These are phyloP conservation scores for Hipposideros armiger DNA, from an alignment of 2,113 vertebrate genomes.

Conservation along the genomic window DNA sequence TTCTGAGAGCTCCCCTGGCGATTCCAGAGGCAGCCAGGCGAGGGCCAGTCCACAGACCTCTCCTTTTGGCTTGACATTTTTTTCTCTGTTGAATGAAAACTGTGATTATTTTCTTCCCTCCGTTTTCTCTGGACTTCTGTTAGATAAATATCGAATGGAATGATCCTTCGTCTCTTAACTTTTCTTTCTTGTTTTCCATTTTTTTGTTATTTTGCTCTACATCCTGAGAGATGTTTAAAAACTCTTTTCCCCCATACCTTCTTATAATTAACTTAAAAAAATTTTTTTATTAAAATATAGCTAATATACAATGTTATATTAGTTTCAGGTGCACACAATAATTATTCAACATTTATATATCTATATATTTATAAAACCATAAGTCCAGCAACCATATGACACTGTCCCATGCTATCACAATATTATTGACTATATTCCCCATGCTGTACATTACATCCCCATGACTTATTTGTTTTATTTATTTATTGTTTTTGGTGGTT, in stretches of 20 bases:
- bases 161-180: background rate
- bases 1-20: background rate
- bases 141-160: background rate
- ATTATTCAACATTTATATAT: no score
- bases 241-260: background rate
- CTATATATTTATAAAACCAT: no score
- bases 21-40: background rate
- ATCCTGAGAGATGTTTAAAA: constrained; percentile 1
- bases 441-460: no score
- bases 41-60: background rate
- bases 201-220: background rate
- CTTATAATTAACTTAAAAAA: background rate
- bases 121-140: background rate
- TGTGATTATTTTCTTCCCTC: background rate
- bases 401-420: no score
- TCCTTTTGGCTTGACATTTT: background rate
- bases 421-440: no score
- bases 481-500: no score
- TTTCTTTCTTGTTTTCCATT: background rate
- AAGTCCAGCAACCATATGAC: no score
- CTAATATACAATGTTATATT: no score
- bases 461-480: no score
- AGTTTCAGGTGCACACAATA: no score
- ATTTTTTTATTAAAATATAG: no score
- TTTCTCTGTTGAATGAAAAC: background rate